These are phyloP conservation scores for Henricia sp. DNA, from an alignment of 53 echinoderm and acorn worm genomes.

Conservation along the genomic window DNA sequence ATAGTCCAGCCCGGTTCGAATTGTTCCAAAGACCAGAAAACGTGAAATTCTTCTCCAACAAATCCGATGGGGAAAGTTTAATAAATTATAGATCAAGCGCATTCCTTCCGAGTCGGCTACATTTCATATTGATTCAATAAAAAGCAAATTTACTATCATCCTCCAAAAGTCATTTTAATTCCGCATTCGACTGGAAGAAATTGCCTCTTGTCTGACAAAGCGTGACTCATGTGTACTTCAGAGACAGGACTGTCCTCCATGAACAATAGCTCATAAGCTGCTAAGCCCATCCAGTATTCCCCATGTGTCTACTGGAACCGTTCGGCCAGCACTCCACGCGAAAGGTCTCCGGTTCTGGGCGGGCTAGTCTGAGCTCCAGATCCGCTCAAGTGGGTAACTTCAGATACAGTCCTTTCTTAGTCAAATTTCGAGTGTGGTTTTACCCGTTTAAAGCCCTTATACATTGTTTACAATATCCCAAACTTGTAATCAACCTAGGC, in stretches of 20 bases:
- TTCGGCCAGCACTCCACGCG: slow-evolving; percentile 5
- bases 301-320: slow-evolving; percentile 26
- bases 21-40: no score
- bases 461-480: no score
- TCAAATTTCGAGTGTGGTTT: no score
- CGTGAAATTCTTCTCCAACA: no score
- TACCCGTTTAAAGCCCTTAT: no score
- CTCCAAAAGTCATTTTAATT: not conserved
- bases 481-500: no score
- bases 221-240: slow-evolving; percentile 35
- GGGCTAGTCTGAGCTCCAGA: no score
- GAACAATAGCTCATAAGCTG: slow-evolving; percentile 40
- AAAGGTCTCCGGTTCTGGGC: not conserved
- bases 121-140: slow-evolving; percentile 1
- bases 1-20: no score
- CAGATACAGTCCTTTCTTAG: no score
- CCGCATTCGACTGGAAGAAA: slow-evolving; percentile 12
- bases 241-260: slow-evolving; percentile 28
- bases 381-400: slow-evolving; percentile 1
- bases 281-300: slow-evolving; percentile 32
- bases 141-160: not conserved
- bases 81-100: no score
- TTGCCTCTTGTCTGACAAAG: slow-evolving; percentile 4
- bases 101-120: no score
- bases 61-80: no score